Evolutionary conservation across 2,113 vertebrate genomes (phyloP).

Genomic region (Thamnaconus septentrionalis): DNA sequence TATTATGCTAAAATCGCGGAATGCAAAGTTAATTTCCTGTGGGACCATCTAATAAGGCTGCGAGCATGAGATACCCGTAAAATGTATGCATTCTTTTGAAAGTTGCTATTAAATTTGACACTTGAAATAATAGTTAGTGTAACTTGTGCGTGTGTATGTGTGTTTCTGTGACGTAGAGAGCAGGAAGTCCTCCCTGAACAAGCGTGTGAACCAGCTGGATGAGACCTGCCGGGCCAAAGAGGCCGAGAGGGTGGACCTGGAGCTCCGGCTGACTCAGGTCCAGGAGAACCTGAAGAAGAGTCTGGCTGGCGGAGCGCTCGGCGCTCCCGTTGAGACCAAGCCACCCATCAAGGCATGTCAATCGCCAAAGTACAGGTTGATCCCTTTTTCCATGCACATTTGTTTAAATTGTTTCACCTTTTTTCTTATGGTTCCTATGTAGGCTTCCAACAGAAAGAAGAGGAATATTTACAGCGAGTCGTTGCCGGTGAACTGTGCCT

Average conservation of each 20-base stretch:
- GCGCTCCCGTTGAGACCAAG: constrained; percentile 75
- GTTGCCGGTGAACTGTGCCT: constrained; percentile 88
- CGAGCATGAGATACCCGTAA: too few relatives aligned
- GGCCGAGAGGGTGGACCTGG: constrained; percentile 85
- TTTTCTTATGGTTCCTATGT: background rate
- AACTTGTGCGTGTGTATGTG: background rate
- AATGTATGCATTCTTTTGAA: background rate
- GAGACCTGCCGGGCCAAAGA: constrained; percentile 87
- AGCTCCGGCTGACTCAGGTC: constrained; percentile 86
- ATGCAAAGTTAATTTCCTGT: constrained; percentile 32
- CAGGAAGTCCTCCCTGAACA: constrained; percentile 78
- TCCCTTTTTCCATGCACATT: background rate
- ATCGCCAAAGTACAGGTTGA: background rate
- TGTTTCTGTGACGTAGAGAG: constrained; percentile 70
- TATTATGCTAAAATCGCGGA: background rate
- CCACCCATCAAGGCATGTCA: constrained; percentile 73
- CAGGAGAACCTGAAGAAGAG: constrained; percentile 92
- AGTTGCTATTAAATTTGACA: background rate
- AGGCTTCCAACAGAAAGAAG: constrained; percentile 63
- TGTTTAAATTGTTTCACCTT: background rate
- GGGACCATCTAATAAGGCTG: too few relatives aligned
- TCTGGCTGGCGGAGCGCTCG: constrained; percentile 84
- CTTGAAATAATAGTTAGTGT: background rate
- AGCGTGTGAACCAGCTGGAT: constrained; percentile 79
- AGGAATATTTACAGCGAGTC: constrained; percentile 76